Evolutionary conservation across 2,888 invertebrate species (phyloP).

Genomic region (Steromphala cineraria): DNA sequence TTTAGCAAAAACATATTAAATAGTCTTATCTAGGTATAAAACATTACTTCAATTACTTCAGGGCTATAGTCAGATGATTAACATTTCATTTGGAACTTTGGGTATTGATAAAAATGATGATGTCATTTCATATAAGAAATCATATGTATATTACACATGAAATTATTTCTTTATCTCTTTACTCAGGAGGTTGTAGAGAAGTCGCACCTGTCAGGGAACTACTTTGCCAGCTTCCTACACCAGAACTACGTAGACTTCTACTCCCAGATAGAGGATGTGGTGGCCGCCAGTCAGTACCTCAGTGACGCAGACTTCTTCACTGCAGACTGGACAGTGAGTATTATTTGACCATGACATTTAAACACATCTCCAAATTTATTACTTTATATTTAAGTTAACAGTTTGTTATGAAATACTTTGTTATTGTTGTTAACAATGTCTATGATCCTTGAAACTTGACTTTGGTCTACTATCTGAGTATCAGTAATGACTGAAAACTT

Average conservation of each 20-base stretch:
- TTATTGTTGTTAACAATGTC: too few relatives aligned
- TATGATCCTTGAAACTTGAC: too few relatives aligned
- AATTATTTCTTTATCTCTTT: neutral
- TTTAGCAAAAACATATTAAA: too few relatives aligned
- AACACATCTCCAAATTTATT: too few relatives aligned
- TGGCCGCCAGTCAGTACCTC: constrained; percentile 81
- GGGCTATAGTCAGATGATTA: too few relatives aligned
- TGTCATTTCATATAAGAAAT: neutral
- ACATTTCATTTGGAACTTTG: too few relatives aligned
- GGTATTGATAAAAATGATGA: neutral
- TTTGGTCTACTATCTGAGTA: too few relatives aligned
- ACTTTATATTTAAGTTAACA: too few relatives aligned
- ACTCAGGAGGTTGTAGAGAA: constrained; percentile 73
- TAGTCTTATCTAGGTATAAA: too few relatives aligned
- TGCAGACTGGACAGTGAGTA: constrained; percentile 75
- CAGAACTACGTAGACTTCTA: constrained; percentile 82
- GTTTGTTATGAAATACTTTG: too few relatives aligned
- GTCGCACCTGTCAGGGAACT: constrained; percentile 73
- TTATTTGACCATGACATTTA: neutral
- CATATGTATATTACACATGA: neutral
- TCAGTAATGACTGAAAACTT: too few relatives aligned
- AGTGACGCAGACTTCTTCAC: constrained; percentile 86
- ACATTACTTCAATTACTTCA: too few relatives aligned
- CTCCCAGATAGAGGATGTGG: constrained; percentile 80
- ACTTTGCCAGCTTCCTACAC: constrained; percentile 75